Conservation (phyloP, 2,888 invertebrate species). For the Byasa hedistus region DNA sequence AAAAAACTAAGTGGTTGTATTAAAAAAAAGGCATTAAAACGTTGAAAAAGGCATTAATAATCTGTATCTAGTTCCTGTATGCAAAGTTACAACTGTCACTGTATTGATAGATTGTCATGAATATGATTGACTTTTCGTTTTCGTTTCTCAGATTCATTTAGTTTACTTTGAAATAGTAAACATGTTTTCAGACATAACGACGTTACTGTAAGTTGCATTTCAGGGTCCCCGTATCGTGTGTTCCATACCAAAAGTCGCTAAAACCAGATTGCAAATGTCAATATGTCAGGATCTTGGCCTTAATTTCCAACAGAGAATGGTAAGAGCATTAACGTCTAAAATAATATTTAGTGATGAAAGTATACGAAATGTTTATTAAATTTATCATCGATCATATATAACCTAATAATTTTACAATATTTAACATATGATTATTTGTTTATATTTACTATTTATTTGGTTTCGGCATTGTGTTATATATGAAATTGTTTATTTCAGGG, state of each 20-base stretch:
- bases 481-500: conserved; percentile 82
- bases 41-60: neutral
- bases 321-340: conserved; percentile 55
- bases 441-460: conserved; percentile 18
- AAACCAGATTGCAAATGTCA: conserved; percentile 79
- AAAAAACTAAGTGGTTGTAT: too few relatives aligned
- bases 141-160: conserved; percentile 51
- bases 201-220: conserved; percentile 45
- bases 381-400: neutral
- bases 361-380: conserved; percentile 24
- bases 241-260: conserved; percentile 56
- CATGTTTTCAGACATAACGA: conserved; percentile 56
- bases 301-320: conserved; percentile 81
- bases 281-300: conserved; percentile 81
- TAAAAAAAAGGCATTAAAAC: too few relatives aligned
- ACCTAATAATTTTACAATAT: neutral
- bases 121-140: conserved; percentile 47
- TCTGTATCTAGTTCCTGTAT: conserved; percentile 30
- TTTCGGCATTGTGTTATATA: conserved; percentile 17
- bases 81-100: conserved; percentile 35
- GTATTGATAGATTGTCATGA: conserved; percentile 42
- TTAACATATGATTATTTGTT: conserved; percentile 26
- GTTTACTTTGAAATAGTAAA: conserved; percentile 55
- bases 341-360: conserved; percentile 37
- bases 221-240: conserved; percentile 48